Evolutionary conservation across 2,797 vertebrate genomes (phyloP).

Genomic region (Brotula barbata): DNA sequence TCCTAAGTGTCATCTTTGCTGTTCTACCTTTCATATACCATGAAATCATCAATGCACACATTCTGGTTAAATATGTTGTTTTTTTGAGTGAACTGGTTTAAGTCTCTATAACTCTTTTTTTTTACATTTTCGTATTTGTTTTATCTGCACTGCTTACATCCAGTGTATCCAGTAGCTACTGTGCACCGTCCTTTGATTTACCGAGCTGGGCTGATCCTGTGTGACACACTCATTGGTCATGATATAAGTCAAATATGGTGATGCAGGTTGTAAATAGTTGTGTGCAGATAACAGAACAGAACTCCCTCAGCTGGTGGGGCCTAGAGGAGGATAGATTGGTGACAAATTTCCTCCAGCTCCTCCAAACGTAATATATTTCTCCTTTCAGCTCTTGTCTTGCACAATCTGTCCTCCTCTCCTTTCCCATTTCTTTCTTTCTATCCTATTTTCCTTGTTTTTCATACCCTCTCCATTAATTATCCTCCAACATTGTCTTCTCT

Average conservation of each 20-base stretch:
- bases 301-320: slow-evolving; percentile 22
- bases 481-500: neutral
- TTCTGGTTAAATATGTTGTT: too few relatives aligned
- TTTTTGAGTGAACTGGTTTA: too few relatives aligned
- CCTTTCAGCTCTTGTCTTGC: neutral
- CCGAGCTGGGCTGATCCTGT: neutral
- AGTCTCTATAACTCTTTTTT: too few relatives aligned
- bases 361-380: slow-evolving; percentile 5
- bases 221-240: slow-evolving; percentile 8
- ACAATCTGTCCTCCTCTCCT: neutral
- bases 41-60: too few relatives aligned
- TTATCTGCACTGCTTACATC: too few relatives aligned
- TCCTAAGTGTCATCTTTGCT: too few relatives aligned
- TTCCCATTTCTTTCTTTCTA: too few relatives aligned
- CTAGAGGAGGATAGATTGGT: slow-evolving; percentile 14
- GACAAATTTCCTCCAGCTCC: slow-evolving; percentile 11
- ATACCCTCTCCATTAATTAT: too few relatives aligned
- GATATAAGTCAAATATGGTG: slow-evolving; percentile 29
- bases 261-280: slow-evolving; percentile 24
- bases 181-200: neutral
- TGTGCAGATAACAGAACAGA: slow-evolving; percentile 20
- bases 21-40: too few relatives aligned
- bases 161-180: neutral
- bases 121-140: too few relatives aligned
- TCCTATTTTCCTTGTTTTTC: too few relatives aligned